These are phyloP conservation scores for Catharus bicknelli DNA, from an alignment of 2,113 vertebrate species.

Conservation along the genomic window DNA sequence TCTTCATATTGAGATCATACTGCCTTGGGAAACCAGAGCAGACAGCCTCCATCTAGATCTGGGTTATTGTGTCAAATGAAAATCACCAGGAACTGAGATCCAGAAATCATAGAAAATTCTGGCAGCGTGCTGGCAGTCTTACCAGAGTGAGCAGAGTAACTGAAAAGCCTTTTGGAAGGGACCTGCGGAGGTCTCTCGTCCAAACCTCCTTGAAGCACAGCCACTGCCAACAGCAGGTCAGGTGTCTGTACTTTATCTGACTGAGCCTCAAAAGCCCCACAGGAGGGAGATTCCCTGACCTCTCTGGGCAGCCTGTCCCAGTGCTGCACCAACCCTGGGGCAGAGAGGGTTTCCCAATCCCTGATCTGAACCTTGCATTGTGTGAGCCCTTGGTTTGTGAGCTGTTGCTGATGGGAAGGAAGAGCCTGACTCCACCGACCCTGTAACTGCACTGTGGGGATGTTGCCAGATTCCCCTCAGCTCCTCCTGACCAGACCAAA, in stretches of 20 bases:
- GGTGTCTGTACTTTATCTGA: neutral
- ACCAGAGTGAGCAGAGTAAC: neutral
- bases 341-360: neutral
- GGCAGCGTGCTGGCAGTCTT: neutral
- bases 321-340: rapidly evolving
- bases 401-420: neutral
- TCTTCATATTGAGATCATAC: neutral
- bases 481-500: neutral
- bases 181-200: neutral
- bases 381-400: neutral
- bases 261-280: neutral
- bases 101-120: neutral
- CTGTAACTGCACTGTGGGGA: neutral
- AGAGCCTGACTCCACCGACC: neutral
- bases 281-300: neutral
- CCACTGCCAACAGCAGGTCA: neutral
- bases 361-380: neutral
- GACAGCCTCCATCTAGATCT: neutral
- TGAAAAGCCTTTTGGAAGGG: neutral
- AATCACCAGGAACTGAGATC: neutral
- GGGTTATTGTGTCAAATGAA: neutral
- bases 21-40: neutral
- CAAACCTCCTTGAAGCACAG: neutral
- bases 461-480: neutral
- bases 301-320: neutral